phyloP scores from a whole-genome alignment of 2,113 vertebrate genomes.

The Percina caprodes region DNA sequence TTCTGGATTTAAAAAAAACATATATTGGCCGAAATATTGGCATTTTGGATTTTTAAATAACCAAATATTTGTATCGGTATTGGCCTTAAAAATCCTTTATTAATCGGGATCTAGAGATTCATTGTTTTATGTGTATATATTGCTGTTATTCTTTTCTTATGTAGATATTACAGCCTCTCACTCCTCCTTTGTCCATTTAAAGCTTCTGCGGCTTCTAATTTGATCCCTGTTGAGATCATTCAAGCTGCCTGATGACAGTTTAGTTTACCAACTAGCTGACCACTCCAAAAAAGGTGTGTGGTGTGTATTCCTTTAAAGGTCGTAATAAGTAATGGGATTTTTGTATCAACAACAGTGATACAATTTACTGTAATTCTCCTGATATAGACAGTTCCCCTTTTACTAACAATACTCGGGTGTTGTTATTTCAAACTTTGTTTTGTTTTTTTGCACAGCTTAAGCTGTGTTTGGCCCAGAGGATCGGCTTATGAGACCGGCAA shows the following conservation, averaged over 20 bases:
- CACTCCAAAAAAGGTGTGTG: background rate
- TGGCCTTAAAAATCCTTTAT: too few species aligned
- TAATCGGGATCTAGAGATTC: too few species aligned
- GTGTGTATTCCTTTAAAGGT: constrained; percentile 2
- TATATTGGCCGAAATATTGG: too few species aligned
- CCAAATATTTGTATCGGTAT: too few species aligned
- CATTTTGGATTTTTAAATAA: too few species aligned
- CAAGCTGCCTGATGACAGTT: background rate
- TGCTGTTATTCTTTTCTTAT: background rate
- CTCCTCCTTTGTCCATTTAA: background rate
- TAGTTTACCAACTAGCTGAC: background rate
- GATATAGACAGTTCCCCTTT: background rate
- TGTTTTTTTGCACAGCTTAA: background rate
- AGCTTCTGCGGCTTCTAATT: background rate
- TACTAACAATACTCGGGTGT: background rate
- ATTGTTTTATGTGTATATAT: background rate
- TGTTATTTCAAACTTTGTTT: constrained; percentile 1
- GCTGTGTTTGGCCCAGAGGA: background rate
- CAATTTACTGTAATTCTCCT: background rate
- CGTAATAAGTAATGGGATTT: background rate
- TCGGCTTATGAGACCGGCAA: background rate
- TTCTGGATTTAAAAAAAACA: too few species aligned
- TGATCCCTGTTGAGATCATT: background rate
- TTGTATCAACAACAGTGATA: constrained; percentile 2
- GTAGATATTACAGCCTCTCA: background rate